phyloP scores from a whole-genome alignment of 1,140 invertebrate species.

The Brachionus angularis region DNA sequence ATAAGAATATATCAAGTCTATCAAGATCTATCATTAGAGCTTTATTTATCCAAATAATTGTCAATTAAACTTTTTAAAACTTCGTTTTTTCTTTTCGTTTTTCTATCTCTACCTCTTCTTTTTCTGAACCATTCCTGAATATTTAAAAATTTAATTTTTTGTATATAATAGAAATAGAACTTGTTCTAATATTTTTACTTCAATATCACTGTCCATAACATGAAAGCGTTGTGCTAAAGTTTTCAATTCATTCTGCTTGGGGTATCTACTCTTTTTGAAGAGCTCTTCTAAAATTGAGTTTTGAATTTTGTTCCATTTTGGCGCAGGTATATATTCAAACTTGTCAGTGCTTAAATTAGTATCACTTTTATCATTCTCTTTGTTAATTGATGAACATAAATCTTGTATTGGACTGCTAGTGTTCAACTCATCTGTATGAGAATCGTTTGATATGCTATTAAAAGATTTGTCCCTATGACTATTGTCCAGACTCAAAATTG shows the following conservation, averaged over 20 bases:
- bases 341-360: neutral
- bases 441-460: slow-evolving; percentile 23
- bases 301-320: slow-evolving; percentile 41
- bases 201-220: slow-evolving; percentile 41
- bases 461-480: slow-evolving; percentile 24
- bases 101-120: slow-evolving; percentile 35
- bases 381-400: slow-evolving; percentile 6
- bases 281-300: slow-evolving; percentile 25
- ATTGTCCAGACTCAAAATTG: neutral
- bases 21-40: no score
- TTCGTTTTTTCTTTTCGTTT: slow-evolving; percentile 40
- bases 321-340: slow-evolving; percentile 41
- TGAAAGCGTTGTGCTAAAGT: slow-evolving; percentile 26
- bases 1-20: no score
- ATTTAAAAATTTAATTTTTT: neutral
- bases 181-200: neutral
- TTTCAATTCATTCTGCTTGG: slow-evolving; percentile 19
- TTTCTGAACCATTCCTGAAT: slow-evolving; percentile 35
- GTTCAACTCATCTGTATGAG: slow-evolving; percentile 17
- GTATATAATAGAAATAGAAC: no score
- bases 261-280: slow-evolving; percentile 30
- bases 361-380: slow-evolving; percentile 17
- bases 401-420: slow-evolving; percentile 4
- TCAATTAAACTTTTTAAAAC: slow-evolving; percentile 35
- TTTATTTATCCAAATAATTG: slow-evolving; percentile 42